Evolutionary conservation across 1,140 invertebrate species (phyloP).

Genomic region (Oscheius sp.): DNA sequence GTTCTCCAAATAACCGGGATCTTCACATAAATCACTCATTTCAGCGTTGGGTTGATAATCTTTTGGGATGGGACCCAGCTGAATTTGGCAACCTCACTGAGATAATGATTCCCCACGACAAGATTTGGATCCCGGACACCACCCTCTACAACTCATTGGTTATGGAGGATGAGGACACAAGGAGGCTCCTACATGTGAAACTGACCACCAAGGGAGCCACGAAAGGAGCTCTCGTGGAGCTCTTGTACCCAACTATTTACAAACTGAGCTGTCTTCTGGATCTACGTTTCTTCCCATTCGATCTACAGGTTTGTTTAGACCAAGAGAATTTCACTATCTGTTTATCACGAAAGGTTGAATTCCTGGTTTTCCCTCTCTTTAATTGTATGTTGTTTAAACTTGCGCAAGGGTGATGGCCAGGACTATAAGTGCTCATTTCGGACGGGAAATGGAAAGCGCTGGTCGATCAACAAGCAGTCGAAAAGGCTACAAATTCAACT

Average conservation of each 20-base stretch:
- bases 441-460: no score
- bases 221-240: conserved; percentile 30
- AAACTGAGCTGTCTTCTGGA: conserved; percentile 41
- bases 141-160: conserved; percentile 44
- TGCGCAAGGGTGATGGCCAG: no score
- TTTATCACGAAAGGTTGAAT: neutral
- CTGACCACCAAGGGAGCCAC: conserved; percentile 30
- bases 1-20: conserved; percentile 11
- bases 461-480: no score
- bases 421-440: no score
- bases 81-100: conserved; percentile 37
- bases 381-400: neutral
- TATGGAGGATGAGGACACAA: conserved; percentile 43
- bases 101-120: conserved; percentile 37
- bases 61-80: conserved; percentile 39
- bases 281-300: conserved; percentile 51
- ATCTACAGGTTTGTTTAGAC: conserved; percentile 35
- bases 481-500: conserved; percentile 6
- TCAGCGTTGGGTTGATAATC: conserved; percentile 39
- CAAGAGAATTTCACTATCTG: no score
- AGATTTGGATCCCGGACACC: conserved; percentile 42
- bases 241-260: conserved; percentile 45
- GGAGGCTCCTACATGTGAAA: conserved; percentile 34
- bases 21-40: neutral
- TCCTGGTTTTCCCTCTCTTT: neutral